Conservation (phyloP, 1,140 invertebrate species). For the Zelostemma sp. region DNA sequence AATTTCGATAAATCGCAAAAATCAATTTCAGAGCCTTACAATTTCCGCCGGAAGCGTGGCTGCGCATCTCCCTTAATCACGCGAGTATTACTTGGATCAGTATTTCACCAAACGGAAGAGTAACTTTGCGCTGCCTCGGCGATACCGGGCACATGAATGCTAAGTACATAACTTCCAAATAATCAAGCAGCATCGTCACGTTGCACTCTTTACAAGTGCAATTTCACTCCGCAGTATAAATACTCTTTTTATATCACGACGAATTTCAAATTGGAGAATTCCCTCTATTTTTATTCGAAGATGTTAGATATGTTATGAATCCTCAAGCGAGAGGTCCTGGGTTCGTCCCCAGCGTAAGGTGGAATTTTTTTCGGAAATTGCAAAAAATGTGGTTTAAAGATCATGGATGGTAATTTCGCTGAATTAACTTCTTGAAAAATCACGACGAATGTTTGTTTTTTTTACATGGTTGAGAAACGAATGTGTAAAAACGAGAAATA, state of each 20-base stretch:
- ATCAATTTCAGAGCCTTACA: constrained; percentile 87
- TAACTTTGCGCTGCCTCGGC: constrained; percentile 83
- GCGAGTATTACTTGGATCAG: constrained; percentile 93
- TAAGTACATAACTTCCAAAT: constrained; percentile 73
- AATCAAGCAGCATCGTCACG: constrained; percentile 13
- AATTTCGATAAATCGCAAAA: not conserved
- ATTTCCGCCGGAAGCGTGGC: constrained; percentile 96
- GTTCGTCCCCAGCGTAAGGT: too few species aligned
- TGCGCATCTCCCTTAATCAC: constrained; percentile 91
- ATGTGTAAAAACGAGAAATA: not conserved
- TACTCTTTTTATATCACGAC: not conserved
- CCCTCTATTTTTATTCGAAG: too few species aligned
- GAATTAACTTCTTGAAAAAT: too few species aligned
- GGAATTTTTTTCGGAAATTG: too few species aligned
- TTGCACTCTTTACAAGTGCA: not conserved
- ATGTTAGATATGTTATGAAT: too few species aligned
- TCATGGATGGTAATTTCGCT: too few species aligned
- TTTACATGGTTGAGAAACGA: not conserved
- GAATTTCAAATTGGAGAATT: too few species aligned
- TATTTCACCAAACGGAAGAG: constrained; percentile 88
- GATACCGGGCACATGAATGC: constrained; percentile 92
- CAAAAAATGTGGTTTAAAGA: too few species aligned
- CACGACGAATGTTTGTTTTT: too few species aligned
- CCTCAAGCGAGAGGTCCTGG: too few species aligned
- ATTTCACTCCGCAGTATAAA: constrained; percentile 2